Evolutionary conservation across 2,888 invertebrate species (phyloP).

Genomic region (Eupeodes latifasciatus): DNA sequence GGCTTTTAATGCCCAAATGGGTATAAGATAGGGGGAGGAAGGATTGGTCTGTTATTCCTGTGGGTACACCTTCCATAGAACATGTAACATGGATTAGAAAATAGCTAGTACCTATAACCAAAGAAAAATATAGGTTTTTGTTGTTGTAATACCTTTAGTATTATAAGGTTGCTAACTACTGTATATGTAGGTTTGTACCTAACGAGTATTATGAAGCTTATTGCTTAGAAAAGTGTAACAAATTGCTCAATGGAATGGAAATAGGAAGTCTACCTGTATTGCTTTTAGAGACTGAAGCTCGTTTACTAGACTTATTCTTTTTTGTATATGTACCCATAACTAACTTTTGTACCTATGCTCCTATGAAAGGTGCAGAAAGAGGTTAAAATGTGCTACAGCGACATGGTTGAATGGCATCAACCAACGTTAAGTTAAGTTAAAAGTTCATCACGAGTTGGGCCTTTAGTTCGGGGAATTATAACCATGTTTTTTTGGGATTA

Average conservation of each 20-base stretch:
- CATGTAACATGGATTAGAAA: constrained; percentile 53
- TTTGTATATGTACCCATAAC: no score
- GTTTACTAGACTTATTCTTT: neutral
- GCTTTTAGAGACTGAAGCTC: neutral
- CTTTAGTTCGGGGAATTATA: constrained; percentile 10
- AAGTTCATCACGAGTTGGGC: constrained; percentile 1
- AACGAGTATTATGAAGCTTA: constrained; percentile 30
- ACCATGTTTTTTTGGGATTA: constrained; percentile 23
- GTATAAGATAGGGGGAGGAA: constrained; percentile 18
- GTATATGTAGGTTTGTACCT: no score
- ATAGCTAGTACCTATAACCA: constrained; percentile 8
- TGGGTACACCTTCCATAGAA: constrained; percentile 4
- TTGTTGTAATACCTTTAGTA: neutral
- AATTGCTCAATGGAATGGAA: constrained; percentile 69
- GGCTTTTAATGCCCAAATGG: constrained; percentile 28
- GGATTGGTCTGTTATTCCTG: constrained; percentile 36
- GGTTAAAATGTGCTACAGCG: constrained; percentile 17
- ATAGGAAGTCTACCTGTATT: constrained; percentile 49
- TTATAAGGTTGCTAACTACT: neutral
- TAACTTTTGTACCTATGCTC: neutral
- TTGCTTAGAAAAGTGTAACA: constrained; percentile 38
- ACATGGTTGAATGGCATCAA: constrained; percentile 33
- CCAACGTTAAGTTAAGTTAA: constrained; percentile 7
- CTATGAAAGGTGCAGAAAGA: neutral
- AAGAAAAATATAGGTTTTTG: no score